Conservation (phyloP, 2,113 vertebrate species). For the Paramisgurnus dabryanus region DNA sequence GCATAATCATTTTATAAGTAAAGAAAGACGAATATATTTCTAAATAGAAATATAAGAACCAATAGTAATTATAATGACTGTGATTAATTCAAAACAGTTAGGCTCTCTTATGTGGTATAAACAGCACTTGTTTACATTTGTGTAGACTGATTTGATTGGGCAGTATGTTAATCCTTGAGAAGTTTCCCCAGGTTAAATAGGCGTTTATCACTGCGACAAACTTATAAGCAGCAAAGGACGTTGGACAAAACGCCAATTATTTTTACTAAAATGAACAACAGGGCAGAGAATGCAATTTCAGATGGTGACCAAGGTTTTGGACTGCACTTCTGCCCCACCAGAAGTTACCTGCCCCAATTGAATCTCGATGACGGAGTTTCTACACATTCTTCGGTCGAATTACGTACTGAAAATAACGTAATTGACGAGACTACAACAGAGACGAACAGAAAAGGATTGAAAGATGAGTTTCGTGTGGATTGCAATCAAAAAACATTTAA, state of each 20-base stretch:
- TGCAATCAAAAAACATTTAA: conserved; percentile 37
- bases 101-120: not conserved
- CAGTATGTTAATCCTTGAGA: conserved; percentile 29
- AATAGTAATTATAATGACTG: too few species aligned
- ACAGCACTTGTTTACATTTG: conserved; percentile 1
- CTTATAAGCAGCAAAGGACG: not conserved
- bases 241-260: not conserved
- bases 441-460: not conserved
- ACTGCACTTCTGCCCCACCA: not conserved
- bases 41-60: too few species aligned
- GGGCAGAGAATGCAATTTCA: not conserved
- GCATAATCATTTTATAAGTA: too few species aligned
- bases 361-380: conserved; percentile 8
- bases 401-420: not conserved
- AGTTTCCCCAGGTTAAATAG: conserved; percentile 16
- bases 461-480: not conserved
- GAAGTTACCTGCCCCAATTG: not conserved
- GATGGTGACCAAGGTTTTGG: not conserved
- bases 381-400: not conserved
- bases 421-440: not conserved
- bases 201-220: not conserved
- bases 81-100: not conserved
- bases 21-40: too few species aligned
- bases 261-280: conserved; percentile 31
- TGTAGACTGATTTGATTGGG: conserved; percentile 29